Base-by-base conservation (phyloP, 2,797 vertebrate genomes). In the Discoglossus pictus region DNA sequence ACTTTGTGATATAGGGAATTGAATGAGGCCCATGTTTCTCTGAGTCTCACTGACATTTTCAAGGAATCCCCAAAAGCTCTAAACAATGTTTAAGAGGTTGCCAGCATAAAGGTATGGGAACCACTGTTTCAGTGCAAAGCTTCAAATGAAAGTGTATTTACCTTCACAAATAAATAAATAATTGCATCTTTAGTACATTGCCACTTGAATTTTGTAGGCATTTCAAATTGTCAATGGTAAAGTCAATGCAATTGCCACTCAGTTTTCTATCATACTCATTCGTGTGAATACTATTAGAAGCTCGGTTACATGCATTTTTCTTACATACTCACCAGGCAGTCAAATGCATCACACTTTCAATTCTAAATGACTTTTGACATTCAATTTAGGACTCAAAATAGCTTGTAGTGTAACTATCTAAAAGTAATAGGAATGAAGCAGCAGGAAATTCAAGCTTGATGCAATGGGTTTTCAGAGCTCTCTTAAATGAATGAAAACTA, bases 381-480 rank as follows among this genome's bases (percentile, higher is more conserved):
- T 56, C 60, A 70, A 70, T 70, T 70, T 70, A 56, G 63, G 36
- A 70, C 52, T 52, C 51, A 70, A 70, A 70, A 63, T 70, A 70
- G 67, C 51, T 70, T 70, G 42, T 70, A 70, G 50, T 63, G 51
- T 63, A 70, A 70, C 51, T 63, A 63, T 70, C 59, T 35, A 70
- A 70, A 70, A 62, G 67, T 63, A 70, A 70, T 70, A 70, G 59
- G 31, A n/a, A 35, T 23, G 35, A 70, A 53, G 59, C 67, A 70
- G 67, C 67, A 47, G 59, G 67, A 46, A 56, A 70, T 48, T 47
- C 67, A 40, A n/a, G 67, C 42, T 40, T 56, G 34, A 70, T 56
- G 51, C 67, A 34, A 63, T 70, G 43, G 59, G 63, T 63, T 63
- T 55, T 56, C 27, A 50, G 24, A 56, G 51, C 21, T 34, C 34